Evolutionary conservation across 1,140 invertebrate species (phyloP).

Genomic region (Calycopis cecrops): DNA sequence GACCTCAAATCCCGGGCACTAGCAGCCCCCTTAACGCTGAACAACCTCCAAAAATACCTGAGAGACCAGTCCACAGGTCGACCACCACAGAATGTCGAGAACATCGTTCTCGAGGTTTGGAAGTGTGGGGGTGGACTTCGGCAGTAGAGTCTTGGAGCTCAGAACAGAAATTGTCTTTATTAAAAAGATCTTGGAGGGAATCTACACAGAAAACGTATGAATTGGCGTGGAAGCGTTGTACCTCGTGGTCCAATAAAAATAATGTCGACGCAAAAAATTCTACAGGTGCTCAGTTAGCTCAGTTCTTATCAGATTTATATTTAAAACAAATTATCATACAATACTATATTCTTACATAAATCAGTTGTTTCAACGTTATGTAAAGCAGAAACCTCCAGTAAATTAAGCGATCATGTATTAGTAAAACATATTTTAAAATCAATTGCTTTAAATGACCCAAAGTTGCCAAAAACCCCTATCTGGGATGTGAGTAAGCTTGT

Average conservation of each 20-base stretch:
- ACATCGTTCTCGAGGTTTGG: not conserved
- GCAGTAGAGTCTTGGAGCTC: not conserved
- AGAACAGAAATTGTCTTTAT: not conserved
- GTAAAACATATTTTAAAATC: not conserved
- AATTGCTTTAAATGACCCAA: not conserved
- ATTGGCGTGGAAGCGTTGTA: not conserved
- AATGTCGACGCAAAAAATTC: not conserved
- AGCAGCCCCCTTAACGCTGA: no score
- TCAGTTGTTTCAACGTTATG: not conserved
- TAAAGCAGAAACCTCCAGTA: not conserved
- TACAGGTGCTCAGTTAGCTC: not conserved
- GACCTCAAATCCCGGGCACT: no score
- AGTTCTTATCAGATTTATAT: not conserved
- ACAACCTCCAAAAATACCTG: no score
- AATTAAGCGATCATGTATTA: not conserved
- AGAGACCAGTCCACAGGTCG: no score
- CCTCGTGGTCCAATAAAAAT: not conserved
- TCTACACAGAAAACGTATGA: not conserved
- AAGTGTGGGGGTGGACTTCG: not conserved
- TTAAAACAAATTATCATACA: not conserved
- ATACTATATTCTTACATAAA: not conserved
- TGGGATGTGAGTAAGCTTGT: not conserved
- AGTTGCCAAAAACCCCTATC: not conserved
- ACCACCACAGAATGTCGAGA: not conserved
- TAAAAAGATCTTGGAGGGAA: not conserved